These are phyloP conservation scores for Parauchenoglanis ngamensis DNA, from an alignment of 2,797 vertebrate genomes.

Conservation along the genomic window DNA sequence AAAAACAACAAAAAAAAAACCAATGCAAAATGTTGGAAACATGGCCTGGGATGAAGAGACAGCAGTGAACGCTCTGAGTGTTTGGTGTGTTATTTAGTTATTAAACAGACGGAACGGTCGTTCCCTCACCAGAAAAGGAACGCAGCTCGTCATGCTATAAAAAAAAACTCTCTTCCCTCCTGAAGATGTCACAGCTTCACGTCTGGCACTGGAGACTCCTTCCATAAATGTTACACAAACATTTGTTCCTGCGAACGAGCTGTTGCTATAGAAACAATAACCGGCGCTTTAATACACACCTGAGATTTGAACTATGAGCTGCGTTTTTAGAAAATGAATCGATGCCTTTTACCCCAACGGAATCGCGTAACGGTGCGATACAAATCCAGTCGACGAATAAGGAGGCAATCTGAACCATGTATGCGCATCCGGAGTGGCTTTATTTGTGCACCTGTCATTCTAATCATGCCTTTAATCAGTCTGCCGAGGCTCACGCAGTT, in stretches of 20 bases:
- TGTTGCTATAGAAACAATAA: not conserved
- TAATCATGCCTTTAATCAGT: conserved; percentile 16
- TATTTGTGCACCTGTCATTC: conserved; percentile 9
- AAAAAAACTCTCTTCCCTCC: too few relatives aligned
- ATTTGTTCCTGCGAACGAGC: not conserved
- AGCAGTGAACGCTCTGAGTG: not conserved
- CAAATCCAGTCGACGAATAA: not conserved
- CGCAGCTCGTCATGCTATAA: too few relatives aligned
- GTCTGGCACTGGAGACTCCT: conserved; percentile 1
- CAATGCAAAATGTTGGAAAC: not conserved
- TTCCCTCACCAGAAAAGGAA: not conserved
- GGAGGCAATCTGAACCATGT: not conserved
- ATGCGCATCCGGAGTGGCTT: not conserved
- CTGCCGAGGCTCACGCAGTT: conserved; percentile 1
- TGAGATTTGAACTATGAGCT: not conserved
- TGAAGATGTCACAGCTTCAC: not conserved
- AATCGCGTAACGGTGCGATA: not conserved
- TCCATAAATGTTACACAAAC: not conserved
- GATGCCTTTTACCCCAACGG: not conserved
- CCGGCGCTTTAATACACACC: not conserved
- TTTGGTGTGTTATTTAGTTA: not conserved
- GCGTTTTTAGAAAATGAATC: not conserved
- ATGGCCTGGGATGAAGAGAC: not conserved
- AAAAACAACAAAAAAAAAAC: too few relatives aligned
- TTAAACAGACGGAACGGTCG: not conserved